Evolutionary conservation across 1,140 invertebrate species (phyloP).

Genomic region (Magallana angulata): DNA sequence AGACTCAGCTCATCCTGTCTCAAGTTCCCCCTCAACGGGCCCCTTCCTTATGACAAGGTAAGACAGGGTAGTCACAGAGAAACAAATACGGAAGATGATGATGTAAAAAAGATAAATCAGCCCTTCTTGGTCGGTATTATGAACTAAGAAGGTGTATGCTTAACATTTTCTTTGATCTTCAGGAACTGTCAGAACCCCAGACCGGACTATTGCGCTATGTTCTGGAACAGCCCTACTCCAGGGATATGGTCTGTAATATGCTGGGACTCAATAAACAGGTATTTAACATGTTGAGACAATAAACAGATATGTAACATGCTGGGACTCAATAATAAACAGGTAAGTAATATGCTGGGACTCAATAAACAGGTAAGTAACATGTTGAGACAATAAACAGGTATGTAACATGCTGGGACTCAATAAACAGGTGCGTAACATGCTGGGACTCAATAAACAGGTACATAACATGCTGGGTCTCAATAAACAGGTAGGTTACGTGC

Average conservation of each 20-base stretch:
- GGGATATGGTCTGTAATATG: slow-evolving; percentile 97
- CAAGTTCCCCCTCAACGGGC: slow-evolving; percentile 93
- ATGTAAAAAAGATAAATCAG: too few relatives aligned
- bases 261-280: slow-evolving; percentile 94
- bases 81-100: too few relatives aligned
- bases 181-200: slow-evolving; percentile 92
- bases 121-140: too few relatives aligned
- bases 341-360: too few relatives aligned
- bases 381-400: too few relatives aligned
- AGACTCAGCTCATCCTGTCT: slow-evolving; percentile 91
- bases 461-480: slow-evolving; percentile 94
- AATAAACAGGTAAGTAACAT: too few relatives aligned
- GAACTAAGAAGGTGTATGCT: too few relatives aligned
- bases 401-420: too few relatives aligned
- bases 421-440: too few relatives aligned
- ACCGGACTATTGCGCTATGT: slow-evolving; percentile 93
- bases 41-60: slow-evolving; percentile 91
- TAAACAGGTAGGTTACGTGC: slow-evolving; percentile 85
- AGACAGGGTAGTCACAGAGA: not conserved
- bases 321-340: too few relatives aligned
- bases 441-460: too few relatives aligned
- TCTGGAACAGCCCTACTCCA: slow-evolving; percentile 95
- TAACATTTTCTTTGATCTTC: slow-evolving; percentile 31
- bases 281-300: slow-evolving; percentile 31
- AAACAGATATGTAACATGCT: too few relatives aligned